A percentile compares a stretch with the other conserved stretches of the same genome.
Evolutionary conservation across 2,888 invertebrate species (phyloP).

Genomic region (Papilio protenor): DNA sequence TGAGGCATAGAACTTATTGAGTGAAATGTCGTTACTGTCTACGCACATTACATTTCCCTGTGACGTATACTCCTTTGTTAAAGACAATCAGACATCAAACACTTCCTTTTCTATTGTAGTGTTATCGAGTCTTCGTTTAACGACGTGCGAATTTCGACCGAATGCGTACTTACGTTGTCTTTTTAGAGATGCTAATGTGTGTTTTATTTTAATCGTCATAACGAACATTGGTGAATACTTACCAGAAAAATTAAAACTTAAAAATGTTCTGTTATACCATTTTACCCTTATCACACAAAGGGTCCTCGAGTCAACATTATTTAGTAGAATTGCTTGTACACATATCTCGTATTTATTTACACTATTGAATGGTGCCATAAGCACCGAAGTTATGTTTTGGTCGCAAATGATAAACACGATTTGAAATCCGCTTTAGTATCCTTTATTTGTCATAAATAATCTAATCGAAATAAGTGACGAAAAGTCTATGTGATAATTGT

Average conservation of each 20-base stretch:
- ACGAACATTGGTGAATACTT: background rate
- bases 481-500: background rate
- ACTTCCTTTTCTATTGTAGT: constrained; percentile 43
- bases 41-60: constrained; percentile 17
- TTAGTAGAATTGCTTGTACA: background rate
- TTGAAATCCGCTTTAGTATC: too few species aligned
- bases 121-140: constrained; percentile 32
- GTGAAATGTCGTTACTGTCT: constrained; percentile 4
- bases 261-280: background rate
- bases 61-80: constrained; percentile 39
- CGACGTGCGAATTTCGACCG: constrained; percentile 23
- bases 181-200: constrained; percentile 25
- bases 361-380: too few species aligned
- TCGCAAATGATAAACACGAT: too few species aligned
- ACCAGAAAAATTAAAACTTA: background rate
- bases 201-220: constrained; percentile 17
- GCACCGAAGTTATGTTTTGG: too few species aligned
- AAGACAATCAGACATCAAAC: constrained; percentile 36
- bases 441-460: too few species aligned
- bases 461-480: too few species aligned
- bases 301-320: background rate
- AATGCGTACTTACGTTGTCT: constrained; percentile 28
- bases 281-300: background rate
- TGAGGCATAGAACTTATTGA: background rate
- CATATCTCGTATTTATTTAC: background rate